Evolutionary conservation across 2,797 vertebrate genomes (phyloP), one percentile per base, ranked within the genome.

Genomic region (Gouania willdenowi): DNA sequence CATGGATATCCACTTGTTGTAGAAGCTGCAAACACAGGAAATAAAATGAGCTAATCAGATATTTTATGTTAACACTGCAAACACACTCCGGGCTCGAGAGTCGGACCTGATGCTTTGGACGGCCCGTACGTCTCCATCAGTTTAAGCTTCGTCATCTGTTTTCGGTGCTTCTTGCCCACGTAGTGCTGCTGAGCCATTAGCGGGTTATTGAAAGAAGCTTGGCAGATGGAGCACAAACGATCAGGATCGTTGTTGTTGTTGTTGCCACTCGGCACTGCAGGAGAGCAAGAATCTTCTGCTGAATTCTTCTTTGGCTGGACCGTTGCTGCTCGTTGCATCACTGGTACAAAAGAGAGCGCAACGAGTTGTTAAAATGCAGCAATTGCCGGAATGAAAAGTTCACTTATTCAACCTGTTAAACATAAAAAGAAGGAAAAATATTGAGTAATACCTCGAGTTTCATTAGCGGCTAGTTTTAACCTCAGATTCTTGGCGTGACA

Each of bases 181-280:
- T 99, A 99, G 82, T 99, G 96, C 59, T 99, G 96, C 57, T 94
- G 90, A 63, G 96, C 95, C 94, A 99, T 97, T 34, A 90, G 85
- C 0, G 95, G 94, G 64, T 99, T 96, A 80, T 98, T 98, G 82
- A 99, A 98, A 8, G 91, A 91, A 8, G 95, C 94, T 23, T 93
- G 91, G 80, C 96, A 99, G 73, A 94, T 92, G 70, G 86, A 89
- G 84, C 96, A 99, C 84, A 94, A 98, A 51, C 93, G 93, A 75
- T 95, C 87, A 0, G 94, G 92, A 77, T 97, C 87, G 38, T 25
- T 22, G 29, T 61, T 47, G 66, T 41, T 28, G 32, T 34, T 29
- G 8, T 91, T 88, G 21, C 17, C 11, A 8, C 29, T 54, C 1
- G 34, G n/a, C 4, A 4, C 16, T 3, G 12, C 14, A 6, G 26